These are phyloP conservation scores for Alethe diademata DNA, from an alignment of 2,113 vertebrate species.

Conservation along the genomic window DNA sequence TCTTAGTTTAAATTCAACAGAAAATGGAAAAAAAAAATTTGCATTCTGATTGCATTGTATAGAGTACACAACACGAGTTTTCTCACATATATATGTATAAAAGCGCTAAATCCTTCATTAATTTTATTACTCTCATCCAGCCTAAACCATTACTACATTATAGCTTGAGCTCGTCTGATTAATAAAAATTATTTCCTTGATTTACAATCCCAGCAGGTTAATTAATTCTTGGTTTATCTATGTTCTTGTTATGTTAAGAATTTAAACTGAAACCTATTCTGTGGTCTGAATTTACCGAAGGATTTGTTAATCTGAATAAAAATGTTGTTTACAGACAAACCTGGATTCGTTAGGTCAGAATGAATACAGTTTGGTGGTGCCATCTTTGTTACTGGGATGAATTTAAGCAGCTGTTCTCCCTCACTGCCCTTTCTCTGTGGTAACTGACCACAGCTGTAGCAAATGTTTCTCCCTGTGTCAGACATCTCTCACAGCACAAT, in stretches of 20 bases:
- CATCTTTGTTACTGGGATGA: not conserved
- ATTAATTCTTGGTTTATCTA: not conserved
- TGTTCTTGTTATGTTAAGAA: not conserved
- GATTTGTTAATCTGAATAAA: not conserved
- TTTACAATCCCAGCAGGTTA: not conserved
- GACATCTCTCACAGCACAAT: not conserved
- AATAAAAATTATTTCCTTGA: not conserved
- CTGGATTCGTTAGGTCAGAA: not conserved
- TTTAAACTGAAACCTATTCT: not conserved
- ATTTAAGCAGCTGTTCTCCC: slow-evolving; percentile 5
- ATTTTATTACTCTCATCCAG: not conserved
- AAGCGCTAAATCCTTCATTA: not conserved
- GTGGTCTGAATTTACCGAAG: not conserved
- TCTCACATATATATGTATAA: not conserved
- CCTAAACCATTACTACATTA: not conserved
- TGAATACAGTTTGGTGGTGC: not conserved
- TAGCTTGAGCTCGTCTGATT: not conserved
- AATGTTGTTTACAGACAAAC: not conserved
- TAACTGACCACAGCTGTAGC: not conserved
- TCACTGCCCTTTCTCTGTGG: not conserved
- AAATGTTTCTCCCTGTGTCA: not conserved
- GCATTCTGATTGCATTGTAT: not conserved
- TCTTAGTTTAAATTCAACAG: not conserved
- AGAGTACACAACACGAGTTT: not conserved
- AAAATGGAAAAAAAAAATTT: not conserved